phyloP scores from a whole-genome alignment of 2,113 vertebrate genomes.

The Corynorhinus townsendii region DNA sequence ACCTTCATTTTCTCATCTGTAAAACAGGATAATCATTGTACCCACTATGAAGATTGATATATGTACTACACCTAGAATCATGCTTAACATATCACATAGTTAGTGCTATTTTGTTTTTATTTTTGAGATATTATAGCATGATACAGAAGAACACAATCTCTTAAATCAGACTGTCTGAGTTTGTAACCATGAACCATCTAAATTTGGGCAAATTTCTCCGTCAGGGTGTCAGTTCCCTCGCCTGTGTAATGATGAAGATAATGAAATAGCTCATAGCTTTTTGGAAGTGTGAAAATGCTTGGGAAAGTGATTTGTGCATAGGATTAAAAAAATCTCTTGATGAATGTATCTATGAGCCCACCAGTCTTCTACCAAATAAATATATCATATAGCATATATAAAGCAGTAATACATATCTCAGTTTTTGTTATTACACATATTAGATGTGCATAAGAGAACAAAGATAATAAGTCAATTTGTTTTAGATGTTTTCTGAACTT shows the following conservation, averaged over 20 bases:
- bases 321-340: not conserved
- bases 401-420: not conserved
- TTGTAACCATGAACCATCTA: not conserved
- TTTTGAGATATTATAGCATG: not conserved
- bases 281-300: not conserved
- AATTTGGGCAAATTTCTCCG: not conserved
- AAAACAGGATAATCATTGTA: not conserved
- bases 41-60: not conserved
- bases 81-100: too few species aligned
- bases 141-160: accelerated
- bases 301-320: not conserved
- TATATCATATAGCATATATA: not conserved
- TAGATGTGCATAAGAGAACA: not conserved
- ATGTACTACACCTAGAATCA: too few species aligned
- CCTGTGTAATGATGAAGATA: not conserved
- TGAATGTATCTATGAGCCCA: not conserved
- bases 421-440: not conserved
- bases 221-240: not conserved
- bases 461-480: not conserved
- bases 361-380: not conserved
- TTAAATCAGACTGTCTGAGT: not conserved
- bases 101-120: not conserved
- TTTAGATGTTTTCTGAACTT: not conserved
- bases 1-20: not conserved
- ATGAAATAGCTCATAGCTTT: not conserved